Conservation (phyloP, 2,797 vertebrate species). For the Lacerta bilineata region DNA sequence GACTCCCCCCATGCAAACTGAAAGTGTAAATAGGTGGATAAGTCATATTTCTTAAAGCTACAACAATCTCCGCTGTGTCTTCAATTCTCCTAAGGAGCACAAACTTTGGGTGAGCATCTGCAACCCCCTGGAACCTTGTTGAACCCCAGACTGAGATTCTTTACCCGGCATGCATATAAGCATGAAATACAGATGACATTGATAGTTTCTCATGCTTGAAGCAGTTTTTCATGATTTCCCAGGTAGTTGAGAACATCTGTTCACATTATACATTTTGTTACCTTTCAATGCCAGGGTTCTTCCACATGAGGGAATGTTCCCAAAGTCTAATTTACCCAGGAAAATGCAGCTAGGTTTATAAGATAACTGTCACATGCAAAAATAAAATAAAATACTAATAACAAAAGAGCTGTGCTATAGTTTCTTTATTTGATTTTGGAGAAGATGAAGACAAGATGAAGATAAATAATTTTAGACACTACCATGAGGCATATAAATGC, state of each 20-base stretch:
- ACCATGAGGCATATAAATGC: not conserved
- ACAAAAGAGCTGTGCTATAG: constrained; percentile 2
- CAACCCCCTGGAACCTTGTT: not conserved
- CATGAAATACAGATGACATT: not conserved
- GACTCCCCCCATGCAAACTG: too few species aligned
- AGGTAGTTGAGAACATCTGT: not conserved
- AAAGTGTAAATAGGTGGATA: too few species aligned
- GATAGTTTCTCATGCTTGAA: not conserved
- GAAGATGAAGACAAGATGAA: constrained; percentile 15
- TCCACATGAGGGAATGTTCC: not conserved
- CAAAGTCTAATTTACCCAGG: not conserved
- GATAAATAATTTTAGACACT: not conserved
- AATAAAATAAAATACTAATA: not conserved
- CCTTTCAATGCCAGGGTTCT: not conserved
- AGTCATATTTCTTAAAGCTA: too few species aligned
- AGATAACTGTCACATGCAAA: not conserved
- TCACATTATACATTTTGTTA: not conserved
- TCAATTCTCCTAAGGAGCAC: too few species aligned
- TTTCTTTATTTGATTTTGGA: constrained; percentile 61
- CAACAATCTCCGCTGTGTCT: too few species aligned
- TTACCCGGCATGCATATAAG: not conserved
- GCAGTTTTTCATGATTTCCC: not conserved
- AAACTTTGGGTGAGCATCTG: too few species aligned
- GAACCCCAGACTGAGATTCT: not conserved
- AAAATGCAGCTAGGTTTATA: not conserved